These are phyloP conservation scores for Dallia pectoralis DNA, from an alignment of 2,797 vertebrate genomes.

Conservation along the genomic window DNA sequence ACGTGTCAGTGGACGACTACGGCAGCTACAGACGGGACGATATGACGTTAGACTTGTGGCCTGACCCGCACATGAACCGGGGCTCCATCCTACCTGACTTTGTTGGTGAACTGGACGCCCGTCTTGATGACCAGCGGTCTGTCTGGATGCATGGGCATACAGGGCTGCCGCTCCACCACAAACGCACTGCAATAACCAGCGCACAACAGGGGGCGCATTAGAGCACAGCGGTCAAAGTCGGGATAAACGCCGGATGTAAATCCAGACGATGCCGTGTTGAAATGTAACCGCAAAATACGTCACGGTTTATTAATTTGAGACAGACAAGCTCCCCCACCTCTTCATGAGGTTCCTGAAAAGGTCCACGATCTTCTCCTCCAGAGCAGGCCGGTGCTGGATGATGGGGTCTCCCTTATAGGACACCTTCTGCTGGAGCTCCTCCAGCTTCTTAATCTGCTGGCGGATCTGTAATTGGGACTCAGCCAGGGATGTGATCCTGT, in stretches of 20 bases:
- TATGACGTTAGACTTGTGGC: not conserved
- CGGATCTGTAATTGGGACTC: slow-evolving; percentile 98
- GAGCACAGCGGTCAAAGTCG: not conserved
- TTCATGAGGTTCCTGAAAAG: slow-evolving; percentile 97
- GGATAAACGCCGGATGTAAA: too few relatives aligned
- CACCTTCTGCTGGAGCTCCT: slow-evolving; percentile 97
- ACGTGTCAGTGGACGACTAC: too few relatives aligned
- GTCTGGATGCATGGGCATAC: slow-evolving; percentile 99
- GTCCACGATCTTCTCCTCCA: slow-evolving; percentile 97
- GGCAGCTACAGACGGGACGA: too few relatives aligned
- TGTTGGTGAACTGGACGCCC: slow-evolving; percentile 97
- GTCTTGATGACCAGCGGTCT: slow-evolving; percentile 97
- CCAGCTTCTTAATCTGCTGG: slow-evolving; percentile 98
- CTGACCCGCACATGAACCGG: too few relatives aligned
- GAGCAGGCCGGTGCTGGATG: slow-evolving; percentile 92
- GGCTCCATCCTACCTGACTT: slow-evolving; percentile 86
- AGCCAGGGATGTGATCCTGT: slow-evolving; percentile 95
- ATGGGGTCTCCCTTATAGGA: slow-evolving; percentile 99
- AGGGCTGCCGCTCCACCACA: slow-evolving; percentile 95
- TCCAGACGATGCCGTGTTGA: too few relatives aligned
- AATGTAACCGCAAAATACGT: too few relatives aligned
- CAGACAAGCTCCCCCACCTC: slow-evolving; percentile 73
- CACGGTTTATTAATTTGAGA: too few relatives aligned
- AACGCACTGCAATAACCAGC: slow-evolving; percentile 80
- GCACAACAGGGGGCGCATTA: slow-evolving; percentile 9